Evolutionary conservation across 2,113 vertebrate species (phyloP).

Genomic region (Peucedramus taeniatus): DNA sequence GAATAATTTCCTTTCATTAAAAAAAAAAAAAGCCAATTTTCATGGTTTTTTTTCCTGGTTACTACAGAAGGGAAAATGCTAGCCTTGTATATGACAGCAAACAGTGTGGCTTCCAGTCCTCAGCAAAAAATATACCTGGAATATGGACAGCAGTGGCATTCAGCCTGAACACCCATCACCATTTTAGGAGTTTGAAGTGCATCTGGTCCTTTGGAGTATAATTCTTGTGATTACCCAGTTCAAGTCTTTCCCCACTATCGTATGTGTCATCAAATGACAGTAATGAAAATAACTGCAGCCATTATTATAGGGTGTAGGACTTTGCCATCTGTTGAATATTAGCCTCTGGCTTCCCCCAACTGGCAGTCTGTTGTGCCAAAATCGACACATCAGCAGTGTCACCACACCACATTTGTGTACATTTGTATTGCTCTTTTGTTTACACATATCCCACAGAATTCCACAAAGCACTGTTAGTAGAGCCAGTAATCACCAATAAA

Average conservation of each 20-base stretch:
- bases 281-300: conserved; percentile 70
- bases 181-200: conserved; percentile 60
- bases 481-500: neutral
- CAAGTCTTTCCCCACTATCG: conserved; percentile 63
- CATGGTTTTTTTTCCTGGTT: conserved; percentile 15
- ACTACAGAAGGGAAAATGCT: conserved; percentile 10
- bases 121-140: conserved; percentile 61
- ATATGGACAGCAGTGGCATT: conserved; percentile 53
- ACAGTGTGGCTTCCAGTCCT: conserved; percentile 26
- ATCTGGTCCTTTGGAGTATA: conserved; percentile 65
- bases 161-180: conserved; percentile 61
- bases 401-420: neutral
- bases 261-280: conserved; percentile 62
- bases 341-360: conserved; percentile 71
- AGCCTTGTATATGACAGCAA: conserved; percentile 13
- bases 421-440: neutral
- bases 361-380: conserved; percentile 51
- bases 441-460: neutral
- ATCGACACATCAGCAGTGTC: neutral
- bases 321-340: conserved; percentile 76
- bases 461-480: neutral
- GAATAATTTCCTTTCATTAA: conserved; percentile 31
- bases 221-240: conserved; percentile 65
- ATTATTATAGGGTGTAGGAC: conserved; percentile 69
- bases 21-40: conserved; percentile 44